Base-by-base conservation (phyloP, 1,140 invertebrate genomes). In the Drosophila serrata region DNA sequence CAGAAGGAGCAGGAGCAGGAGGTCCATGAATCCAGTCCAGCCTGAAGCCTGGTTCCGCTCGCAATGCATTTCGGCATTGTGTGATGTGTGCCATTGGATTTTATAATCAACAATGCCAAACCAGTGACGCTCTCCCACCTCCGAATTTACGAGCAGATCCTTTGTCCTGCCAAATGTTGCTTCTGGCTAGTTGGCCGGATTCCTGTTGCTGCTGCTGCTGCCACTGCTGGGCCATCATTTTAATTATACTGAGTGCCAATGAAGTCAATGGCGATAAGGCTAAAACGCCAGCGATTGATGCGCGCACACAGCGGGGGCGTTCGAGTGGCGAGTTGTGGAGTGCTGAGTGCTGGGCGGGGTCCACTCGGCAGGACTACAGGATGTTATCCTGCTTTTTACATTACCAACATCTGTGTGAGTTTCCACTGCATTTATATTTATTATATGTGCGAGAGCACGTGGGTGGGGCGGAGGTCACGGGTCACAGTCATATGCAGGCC, bases 161-260 rank as follows among this genome's bases (percentile, higher is more conserved):
- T 79, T 87, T 82, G 79, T 87, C 59, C 79, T 74, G 58, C 72
- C 69, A 62, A 48, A 67, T 67, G 60, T 67, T 39, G 64, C 67
- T 53, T 12, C 51, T 40, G 68, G 55, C 45, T 56, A 43, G 68
- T 56, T 64, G 70, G 74, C 48, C 39, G 51, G 9, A 72, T 57
- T 70, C 68, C 65, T 63, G 75, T 58, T 70, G 63, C 57, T 22
- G 31, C 46, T 48, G 24, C 24, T 48, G 22, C 45, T 17, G 15
- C 43, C 70, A 60, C 65, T 82, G 60, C 46, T 67, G 77, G 73
- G 77, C 82, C 85, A 90, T 90, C 88, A 90, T 90, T 90, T 90
- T 90, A 90, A 90, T 90, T 90, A 90, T 90, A 90, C 81, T 90
- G 85, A 90, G 85, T 90, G 85, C 85, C 85, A 90, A 90, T 90